Conservation (phyloP, 2,888 invertebrate genomes). For the Scrobipalpa costella region DNA sequence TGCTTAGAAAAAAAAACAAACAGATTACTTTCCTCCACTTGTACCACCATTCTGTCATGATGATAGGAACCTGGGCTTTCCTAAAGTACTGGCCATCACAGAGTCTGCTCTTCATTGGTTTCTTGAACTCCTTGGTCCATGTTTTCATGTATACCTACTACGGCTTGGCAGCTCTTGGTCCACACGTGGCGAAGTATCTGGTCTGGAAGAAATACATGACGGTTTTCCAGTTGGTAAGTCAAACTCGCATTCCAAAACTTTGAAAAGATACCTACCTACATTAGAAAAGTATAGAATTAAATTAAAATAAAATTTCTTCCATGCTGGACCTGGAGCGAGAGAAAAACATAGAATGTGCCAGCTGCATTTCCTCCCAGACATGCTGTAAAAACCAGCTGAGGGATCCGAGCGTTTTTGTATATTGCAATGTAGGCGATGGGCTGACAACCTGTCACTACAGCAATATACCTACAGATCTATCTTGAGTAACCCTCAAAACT, state of each 20-base stretch:
- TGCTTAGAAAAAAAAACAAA: conserved; percentile 87
- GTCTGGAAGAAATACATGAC: conserved; percentile 95
- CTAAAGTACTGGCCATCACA: conserved; percentile 88
- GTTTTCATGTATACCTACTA: conserved; percentile 92
- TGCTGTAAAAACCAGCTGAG: too few relatives aligned
- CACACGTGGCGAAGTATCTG: conserved; percentile 86
- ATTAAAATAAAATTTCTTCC: too few relatives aligned
- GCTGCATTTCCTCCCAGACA: too few relatives aligned
- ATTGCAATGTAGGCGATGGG: too few relatives aligned
- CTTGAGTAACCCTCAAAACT: too few relatives aligned
- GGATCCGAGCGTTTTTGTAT: too few relatives aligned
- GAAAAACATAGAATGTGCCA: too few relatives aligned
- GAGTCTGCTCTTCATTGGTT: conserved; percentile 85
- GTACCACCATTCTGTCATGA: conserved; percentile 91
- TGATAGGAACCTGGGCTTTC: conserved; percentile 87
- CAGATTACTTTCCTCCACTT: conserved; percentile 95
- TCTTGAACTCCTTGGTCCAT: conserved; percentile 89
- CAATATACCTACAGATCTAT: too few relatives aligned
- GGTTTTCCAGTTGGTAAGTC: conserved; percentile 86
- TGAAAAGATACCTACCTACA: not conserved
- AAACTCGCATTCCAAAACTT: not conserved
- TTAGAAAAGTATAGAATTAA: too few relatives aligned
- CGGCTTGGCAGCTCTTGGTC: conserved; percentile 88
- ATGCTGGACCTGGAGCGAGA: too few relatives aligned
- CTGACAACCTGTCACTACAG: too few relatives aligned